Evolutionary conservation across 2,797 vertebrate species (phyloP).

Genomic region (Apogon hyalosoma): DNA sequence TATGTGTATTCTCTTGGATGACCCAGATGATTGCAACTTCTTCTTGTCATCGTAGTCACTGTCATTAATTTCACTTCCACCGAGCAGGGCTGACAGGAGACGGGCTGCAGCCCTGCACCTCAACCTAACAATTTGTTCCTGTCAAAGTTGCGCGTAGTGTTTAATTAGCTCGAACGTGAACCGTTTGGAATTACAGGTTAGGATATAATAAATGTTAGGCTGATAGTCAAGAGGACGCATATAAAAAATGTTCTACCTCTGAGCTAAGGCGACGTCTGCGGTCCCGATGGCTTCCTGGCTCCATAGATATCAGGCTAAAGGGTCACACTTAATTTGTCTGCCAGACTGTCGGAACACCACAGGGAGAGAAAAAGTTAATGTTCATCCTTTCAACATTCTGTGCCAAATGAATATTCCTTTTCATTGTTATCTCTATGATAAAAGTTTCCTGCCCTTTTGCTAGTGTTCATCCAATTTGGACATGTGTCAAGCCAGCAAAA

Average conservation of each 20-base stretch:
- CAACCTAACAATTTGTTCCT: conserved; percentile 28
- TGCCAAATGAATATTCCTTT: conserved; percentile 27
- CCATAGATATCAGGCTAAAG: conserved; percentile 21
- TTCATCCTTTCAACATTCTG: conserved; percentile 39
- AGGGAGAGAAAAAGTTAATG: conserved; percentile 22
- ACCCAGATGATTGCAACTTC: conserved; percentile 27
- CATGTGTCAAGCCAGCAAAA: conserved; percentile 14
- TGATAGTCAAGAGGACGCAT: conserved; percentile 19
- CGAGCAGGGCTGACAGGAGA: conserved; percentile 22
- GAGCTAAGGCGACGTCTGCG: conserved; percentile 8
- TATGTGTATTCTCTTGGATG: conserved; percentile 19
- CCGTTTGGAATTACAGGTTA: conserved; percentile 22
- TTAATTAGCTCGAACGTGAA: conserved; percentile 36
- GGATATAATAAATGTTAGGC: conserved; percentile 32
- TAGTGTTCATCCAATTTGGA: conserved; percentile 17
- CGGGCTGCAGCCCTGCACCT: not conserved
- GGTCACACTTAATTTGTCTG: conserved; percentile 54
- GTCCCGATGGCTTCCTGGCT: conserved; percentile 22
- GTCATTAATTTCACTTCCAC: conserved; percentile 24
- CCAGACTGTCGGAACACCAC: conserved; percentile 18
- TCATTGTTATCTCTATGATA: conserved; percentile 22
- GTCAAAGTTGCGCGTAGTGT: conserved; percentile 18
- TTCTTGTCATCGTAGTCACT: conserved; percentile 12
- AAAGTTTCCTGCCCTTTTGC: conserved; percentile 18
- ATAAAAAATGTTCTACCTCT: conserved; percentile 17